Conservation (phyloP, 1,140 invertebrate genomes). For the Asbolus verrucosus region DNA sequence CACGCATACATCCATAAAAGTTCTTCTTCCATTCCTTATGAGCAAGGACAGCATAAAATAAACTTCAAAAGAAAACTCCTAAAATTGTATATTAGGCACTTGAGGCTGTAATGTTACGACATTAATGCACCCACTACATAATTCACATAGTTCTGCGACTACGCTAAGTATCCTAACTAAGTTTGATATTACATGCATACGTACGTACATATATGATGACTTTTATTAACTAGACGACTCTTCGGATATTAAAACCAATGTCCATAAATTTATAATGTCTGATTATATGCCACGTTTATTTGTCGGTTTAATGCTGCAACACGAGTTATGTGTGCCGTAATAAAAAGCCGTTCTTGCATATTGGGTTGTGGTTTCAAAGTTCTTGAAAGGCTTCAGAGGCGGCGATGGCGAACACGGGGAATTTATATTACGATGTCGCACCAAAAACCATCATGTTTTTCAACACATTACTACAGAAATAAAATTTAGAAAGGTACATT, state of each 20-base stretch:
- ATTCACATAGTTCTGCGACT: constrained; percentile 23
- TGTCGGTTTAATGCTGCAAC: constrained; percentile 25
- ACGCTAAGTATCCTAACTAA: constrained; percentile 29
- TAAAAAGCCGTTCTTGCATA: constrained; percentile 24
- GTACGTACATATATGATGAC: constrained; percentile 8
- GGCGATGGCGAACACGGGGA: neutral
- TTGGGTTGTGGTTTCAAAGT: constrained; percentile 17
- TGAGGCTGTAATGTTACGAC: constrained; percentile 18
- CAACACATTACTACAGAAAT: too few relatives aligned
- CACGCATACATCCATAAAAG: too few relatives aligned
- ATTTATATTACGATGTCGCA: too few relatives aligned
- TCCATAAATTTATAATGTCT: constrained; percentile 26
- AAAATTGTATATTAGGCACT: constrained; percentile 8
- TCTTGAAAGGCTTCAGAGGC: constrained; percentile 8
- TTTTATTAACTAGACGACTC: constrained; percentile 31
- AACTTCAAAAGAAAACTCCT: constrained; percentile 10
- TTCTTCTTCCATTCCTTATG: too few relatives aligned
- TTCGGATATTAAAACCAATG: constrained; percentile 26
- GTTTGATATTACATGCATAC: constrained; percentile 17
- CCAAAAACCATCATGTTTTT: too few relatives aligned
- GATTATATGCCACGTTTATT: constrained; percentile 31
- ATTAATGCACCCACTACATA: constrained; percentile 18
- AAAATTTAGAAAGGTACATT: too few relatives aligned
- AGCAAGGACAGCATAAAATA: too few relatives aligned
- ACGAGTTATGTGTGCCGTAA: constrained; percentile 29